phyloP scores from a whole-genome alignment of 2,797 vertebrate species.

The Iguana delicatissima region DNA sequence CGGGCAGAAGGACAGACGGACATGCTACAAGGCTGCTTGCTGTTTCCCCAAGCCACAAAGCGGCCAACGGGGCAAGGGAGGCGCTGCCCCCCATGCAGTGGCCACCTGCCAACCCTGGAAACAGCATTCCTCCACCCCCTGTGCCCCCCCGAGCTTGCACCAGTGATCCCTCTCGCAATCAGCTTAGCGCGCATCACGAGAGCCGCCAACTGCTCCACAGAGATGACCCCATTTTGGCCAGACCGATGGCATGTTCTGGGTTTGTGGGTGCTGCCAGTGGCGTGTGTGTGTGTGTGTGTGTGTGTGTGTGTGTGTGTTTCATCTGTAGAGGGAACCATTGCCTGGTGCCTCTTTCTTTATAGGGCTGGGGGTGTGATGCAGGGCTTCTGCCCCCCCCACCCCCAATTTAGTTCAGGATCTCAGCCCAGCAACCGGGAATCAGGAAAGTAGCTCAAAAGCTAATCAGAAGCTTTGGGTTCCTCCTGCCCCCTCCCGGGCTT shows the following conservation, averaged over 20 bases:
- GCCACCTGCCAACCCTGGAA: not conserved
- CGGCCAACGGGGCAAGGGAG: no score
- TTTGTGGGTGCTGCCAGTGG: not conserved
- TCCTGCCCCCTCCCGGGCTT: not conserved
- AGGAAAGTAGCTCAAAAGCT: slow-evolving; percentile 1
- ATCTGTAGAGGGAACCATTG: no score
- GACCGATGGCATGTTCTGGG: no score
- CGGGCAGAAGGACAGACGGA: not conserved
- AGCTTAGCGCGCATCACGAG: not conserved
- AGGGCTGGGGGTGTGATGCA: accelerated
- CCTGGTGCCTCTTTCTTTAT: no score
- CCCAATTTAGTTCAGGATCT: not conserved
- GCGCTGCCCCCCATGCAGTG: not conserved
- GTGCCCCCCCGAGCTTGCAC: no score
- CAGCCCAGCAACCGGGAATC: not conserved
- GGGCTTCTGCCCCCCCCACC: no score
- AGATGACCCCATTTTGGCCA: not conserved
- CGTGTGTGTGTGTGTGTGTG: no score
- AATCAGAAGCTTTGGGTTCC: no score
- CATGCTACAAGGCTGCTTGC: not conserved
- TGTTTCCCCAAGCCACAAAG: not conserved
- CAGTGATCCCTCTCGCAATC: not conserved
- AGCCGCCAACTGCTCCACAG: not conserved
- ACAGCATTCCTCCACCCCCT: not conserved
- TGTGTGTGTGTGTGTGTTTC: no score